Conservation (phyloP, 2,888 invertebrate genomes). For the Balanococcus diminutus region DNA sequence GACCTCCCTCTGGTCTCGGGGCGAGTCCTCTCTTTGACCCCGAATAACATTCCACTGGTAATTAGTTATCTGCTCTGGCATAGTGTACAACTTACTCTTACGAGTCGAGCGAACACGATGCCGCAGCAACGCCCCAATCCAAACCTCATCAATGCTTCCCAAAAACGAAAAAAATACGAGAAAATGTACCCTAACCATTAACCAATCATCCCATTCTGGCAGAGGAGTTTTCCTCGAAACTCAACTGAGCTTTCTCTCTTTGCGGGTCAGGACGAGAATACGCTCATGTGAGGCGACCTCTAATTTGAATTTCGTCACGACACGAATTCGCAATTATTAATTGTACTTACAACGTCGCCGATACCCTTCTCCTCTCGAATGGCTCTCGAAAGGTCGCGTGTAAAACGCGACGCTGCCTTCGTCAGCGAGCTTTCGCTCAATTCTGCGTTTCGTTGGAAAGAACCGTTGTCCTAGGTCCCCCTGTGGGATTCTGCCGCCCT, state of each 20-base stretch:
- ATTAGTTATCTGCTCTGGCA: constrained; percentile 10
- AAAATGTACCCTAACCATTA: not conserved
- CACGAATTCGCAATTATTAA: not conserved
- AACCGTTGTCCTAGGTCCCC: not conserved
- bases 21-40: constrained; percentile 43
- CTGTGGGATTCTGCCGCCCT: not conserved
- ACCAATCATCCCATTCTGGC: not conserved
- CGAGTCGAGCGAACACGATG: not conserved
- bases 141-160: not conserved
- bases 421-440: not conserved
- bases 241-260: not conserved
- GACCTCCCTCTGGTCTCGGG: constrained; percentile 44
- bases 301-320: not conserved
- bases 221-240: too few species aligned
- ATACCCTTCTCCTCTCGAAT: not conserved
- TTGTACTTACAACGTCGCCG: not conserved
- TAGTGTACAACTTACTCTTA: not conserved
- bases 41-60: constrained; percentile 42
- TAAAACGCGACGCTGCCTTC: not conserved
- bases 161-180: not conserved
- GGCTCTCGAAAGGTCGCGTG: not conserved
- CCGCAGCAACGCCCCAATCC: not conserved
- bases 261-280: not conserved
- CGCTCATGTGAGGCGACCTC: not conserved
- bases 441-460: not conserved